phyloP scores from a whole-genome alignment of 35 echinoderm and acorn worm species.

The Ptychodera flava region DNA sequence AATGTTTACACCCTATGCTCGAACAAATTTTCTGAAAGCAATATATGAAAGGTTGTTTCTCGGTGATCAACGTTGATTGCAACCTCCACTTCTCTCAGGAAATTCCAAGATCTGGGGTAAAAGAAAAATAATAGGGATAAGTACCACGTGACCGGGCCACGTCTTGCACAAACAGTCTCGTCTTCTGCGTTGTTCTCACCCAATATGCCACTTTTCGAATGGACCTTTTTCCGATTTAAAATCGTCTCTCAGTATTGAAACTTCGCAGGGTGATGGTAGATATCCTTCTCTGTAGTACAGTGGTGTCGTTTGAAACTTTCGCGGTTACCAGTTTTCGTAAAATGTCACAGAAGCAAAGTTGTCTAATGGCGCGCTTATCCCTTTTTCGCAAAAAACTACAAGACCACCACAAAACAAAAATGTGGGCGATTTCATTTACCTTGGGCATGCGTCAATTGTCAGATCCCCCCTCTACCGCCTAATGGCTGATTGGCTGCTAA shows the following conservation, averaged over 20 bases:
- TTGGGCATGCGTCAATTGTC: not conserved
- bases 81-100: not conserved
- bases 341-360: not conserved
- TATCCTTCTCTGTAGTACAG: not conserved
- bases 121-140: slow-evolving; percentile 2
- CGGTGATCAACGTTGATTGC: not conserved
- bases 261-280: not conserved
- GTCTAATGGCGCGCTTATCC: not conserved
- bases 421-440: not conserved
- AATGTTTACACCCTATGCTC: not conserved
- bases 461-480: not conserved
- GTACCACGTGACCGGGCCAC: not conserved
- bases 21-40: not conserved
- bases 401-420: slow-evolving; percentile 1
- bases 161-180: not conserved
- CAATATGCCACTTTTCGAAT: not conserved
- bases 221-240: not conserved
- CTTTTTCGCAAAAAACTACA: slow-evolving; percentile 1
- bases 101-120: not conserved
- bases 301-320: not conserved
- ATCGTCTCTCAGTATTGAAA: not conserved
- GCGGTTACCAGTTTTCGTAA: not conserved
- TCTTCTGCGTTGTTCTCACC: not conserved
- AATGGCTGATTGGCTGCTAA: not conserved
- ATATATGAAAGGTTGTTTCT: not conserved